Conservation (phyloP, 2,797 vertebrate genomes). For the Basileuterus tristriatus region DNA sequence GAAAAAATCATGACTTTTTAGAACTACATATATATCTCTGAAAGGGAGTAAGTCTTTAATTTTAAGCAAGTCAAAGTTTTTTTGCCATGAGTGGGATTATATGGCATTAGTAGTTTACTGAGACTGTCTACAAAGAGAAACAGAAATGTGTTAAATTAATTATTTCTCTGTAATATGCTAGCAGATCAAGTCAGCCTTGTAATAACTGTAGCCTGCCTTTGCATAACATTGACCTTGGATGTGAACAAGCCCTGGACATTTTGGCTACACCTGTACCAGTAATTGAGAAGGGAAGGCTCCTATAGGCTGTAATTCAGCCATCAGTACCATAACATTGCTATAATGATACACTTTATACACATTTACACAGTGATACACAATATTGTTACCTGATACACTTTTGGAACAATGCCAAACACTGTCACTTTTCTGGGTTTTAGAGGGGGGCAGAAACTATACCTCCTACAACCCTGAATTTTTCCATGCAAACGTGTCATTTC, state of each 20-base stretch:
- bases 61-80: not conserved
- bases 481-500: not conserved
- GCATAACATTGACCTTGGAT: not conserved
- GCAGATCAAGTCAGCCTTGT: not conserved
- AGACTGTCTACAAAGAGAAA: not conserved
- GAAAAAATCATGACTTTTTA: not conserved
- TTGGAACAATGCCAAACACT: not conserved
- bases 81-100: not conserved
- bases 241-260: not conserved
- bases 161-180: not conserved
- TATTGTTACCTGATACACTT: not conserved
- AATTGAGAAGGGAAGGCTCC: not conserved
- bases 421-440: not conserved
- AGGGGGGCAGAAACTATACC: not conserved
- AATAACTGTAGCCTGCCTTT: not conserved
- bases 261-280: not conserved
- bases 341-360: not conserved
- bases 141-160: not conserved
- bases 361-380: too few relatives aligned
- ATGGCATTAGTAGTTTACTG: not conserved
- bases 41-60: not conserved
- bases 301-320: not conserved
- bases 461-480: not conserved
- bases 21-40: not conserved
- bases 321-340: not conserved